Evolutionary conservation across 2,888 invertebrate genomes (phyloP), one percentile per base, ranked within the genome.

Genomic region (Microplitis manilae): DNA sequence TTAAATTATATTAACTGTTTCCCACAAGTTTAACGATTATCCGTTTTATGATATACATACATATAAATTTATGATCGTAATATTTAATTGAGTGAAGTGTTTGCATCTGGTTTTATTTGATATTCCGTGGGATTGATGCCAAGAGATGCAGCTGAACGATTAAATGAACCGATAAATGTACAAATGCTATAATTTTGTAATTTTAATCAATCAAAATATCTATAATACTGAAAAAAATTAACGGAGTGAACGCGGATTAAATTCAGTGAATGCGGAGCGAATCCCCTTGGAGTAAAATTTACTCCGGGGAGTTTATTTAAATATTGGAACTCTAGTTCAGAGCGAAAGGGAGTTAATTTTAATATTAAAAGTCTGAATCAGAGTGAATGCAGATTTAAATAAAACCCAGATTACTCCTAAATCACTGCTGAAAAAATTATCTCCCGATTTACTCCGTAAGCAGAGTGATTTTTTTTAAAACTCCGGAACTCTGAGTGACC

Each of bases 41-140:
- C 9, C 50, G 50, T 50, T 50, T 50, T 50, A 50, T 50, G 8
- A 50, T 50, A 13, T 13, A 50, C 50, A 50, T 30, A 38, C 38
- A 30, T 30, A 77, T 71, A 67, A 75, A 82, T 83, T 81, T 80
- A 82, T 76, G 81, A 78, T 77, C 68, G 68, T 75, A 75, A 80
- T 82, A 73, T 77, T 78, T 78, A 77, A 82, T 82, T 78, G 77
- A 77, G 68, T 69, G 67, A 73, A 77, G 75, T 73, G 73, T 74
- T 77, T 74, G 59, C 67, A 39, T 60, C 71, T 67, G 60, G 61
- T 38, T 15, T 6, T 50, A 50, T 50, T 50, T 13, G 50, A 13
- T 50, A 50, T n/a, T 30, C n/a, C 6, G 39, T 41, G 64, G 72
- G 73, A 30, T 64, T 50, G 17, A 39, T 73, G 77, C 77, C 77